Evolutionary conservation across 2,113 vertebrate species (phyloP).

Genomic region (Notechis scutatus): DNA sequence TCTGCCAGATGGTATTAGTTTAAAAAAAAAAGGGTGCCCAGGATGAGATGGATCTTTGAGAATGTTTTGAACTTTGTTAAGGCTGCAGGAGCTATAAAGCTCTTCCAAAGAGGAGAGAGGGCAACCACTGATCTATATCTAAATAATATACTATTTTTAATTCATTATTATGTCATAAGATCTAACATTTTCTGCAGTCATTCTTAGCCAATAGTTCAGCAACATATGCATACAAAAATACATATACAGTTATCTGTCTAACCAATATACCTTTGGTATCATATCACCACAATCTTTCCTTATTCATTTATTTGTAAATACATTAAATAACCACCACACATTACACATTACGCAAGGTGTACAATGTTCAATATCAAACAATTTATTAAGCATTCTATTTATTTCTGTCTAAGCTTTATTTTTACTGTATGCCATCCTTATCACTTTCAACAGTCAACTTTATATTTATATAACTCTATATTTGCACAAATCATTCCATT

Average conservation of each 20-base stretch:
- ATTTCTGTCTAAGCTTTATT: background rate
- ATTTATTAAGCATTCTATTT: background rate
- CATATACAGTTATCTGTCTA: too few species aligned
- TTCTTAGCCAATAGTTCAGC: too few species aligned
- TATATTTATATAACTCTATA: background rate
- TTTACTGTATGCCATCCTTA: background rate
- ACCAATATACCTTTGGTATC: background rate
- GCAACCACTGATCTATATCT: too few species aligned
- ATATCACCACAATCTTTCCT: background rate
- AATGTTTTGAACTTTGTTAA: too few species aligned
- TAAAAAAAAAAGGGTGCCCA: too few species aligned
- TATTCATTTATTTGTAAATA: background rate
- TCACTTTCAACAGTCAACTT: background rate
- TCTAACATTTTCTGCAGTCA: background rate
- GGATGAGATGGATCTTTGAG: too few species aligned
- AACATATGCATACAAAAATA: too few species aligned
- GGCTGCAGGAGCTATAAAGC: too few species aligned
- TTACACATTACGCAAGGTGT: background rate
- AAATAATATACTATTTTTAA: background rate
- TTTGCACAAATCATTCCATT: background rate
- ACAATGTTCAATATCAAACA: background rate
- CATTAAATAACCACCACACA: background rate
- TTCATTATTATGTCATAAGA: background rate
- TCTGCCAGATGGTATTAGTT: too few species aligned
- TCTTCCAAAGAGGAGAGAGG: too few species aligned